Evolutionary conservation across 2,797 vertebrate species (phyloP).

Genomic region (Trichosurus vulpecula): DNA sequence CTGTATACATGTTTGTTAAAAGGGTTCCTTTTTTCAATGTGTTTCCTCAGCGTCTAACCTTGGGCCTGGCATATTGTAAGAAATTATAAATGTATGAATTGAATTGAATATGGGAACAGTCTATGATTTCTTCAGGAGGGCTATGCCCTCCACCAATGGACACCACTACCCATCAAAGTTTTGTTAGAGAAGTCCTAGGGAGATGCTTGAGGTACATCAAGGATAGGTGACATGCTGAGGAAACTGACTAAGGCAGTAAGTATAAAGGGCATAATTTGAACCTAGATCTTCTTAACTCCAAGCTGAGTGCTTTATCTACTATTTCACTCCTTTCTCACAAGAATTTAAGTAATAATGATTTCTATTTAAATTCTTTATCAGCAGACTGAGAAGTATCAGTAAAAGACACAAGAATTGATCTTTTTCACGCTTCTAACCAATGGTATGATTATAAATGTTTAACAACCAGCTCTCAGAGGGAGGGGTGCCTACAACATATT

Average conservation of each 20-base stretch:
- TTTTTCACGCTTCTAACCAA: slow-evolving; percentile 65
- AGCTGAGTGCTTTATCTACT: not conserved
- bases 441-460: slow-evolving; percentile 66
- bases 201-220: not conserved
- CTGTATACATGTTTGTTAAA: too few relatives aligned
- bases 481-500: not conserved
- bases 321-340: not conserved
- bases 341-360: slow-evolving; percentile 52
- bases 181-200: not conserved
- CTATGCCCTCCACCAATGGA: too few relatives aligned
- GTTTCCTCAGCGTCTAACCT: too few relatives aligned
- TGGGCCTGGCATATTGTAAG: too few relatives aligned
- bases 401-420: slow-evolving; percentile 64
- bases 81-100: too few relatives aligned
- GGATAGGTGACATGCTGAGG: not conserved
- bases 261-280: not conserved
- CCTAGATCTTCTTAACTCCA: not conserved
- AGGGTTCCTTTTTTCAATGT: too few relatives aligned
- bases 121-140: too few relatives aligned
- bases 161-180: not conserved
- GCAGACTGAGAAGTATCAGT: slow-evolving; percentile 44
- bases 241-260: not conserved
- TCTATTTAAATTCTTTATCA: slow-evolving; percentile 73
- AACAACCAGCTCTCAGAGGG: not conserved
- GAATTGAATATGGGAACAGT: too few relatives aligned